Percentiles rank a stretch among this genome's conserved stretches.
phyloP scores from a whole-genome alignment of 2,888 invertebrate species.

The Ectemnius continuus region DNA sequence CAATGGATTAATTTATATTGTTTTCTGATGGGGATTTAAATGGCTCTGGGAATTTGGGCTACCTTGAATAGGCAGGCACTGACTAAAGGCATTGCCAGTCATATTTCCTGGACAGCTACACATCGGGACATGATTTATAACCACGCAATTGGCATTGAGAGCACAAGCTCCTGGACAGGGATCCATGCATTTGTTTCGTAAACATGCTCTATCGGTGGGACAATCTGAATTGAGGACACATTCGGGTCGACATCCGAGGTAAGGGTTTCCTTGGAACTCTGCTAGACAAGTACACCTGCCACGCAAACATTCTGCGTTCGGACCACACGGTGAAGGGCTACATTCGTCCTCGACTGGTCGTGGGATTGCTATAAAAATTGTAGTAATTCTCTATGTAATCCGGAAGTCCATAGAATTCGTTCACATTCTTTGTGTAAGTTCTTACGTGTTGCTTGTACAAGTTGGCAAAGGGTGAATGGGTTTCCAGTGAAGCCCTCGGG shows the following conservation, averaged over 20 bases:
- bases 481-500: slow-evolving; percentile 78
- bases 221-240: slow-evolving; percentile 90
- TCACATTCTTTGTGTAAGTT: slow-evolving; percentile 51
- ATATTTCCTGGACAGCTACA: slow-evolving; percentile 82
- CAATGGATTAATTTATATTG: neutral
- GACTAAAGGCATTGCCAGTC: slow-evolving; percentile 85
- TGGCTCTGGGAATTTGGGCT: slow-evolving; percentile 13
- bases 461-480: slow-evolving; percentile 72
- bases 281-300: slow-evolving; percentile 78
- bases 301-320: slow-evolving; percentile 72
- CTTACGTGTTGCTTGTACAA: slow-evolving; percentile 70
- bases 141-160: slow-evolving; percentile 86
- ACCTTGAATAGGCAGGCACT: slow-evolving; percentile 79
- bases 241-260: slow-evolving; percentile 87
- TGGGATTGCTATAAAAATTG: slow-evolving; percentile 45
- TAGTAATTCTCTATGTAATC: slow-evolving; percentile 80
- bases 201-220: slow-evolving; percentile 85
- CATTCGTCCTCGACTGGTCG: slow-evolving; percentile 80
- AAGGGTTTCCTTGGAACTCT: slow-evolving; percentile 78
- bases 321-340: slow-evolving; percentile 85
- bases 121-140: slow-evolving; percentile 84
- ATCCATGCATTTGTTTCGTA: slow-evolving; percentile 88
- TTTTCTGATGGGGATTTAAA: no score
- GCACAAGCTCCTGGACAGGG: slow-evolving; percentile 91
- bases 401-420: slow-evolving; percentile 82